A percentile compares a stretch with the other conserved stretches of the same genome.
phyloP scores from a whole-genome alignment of 2,113 vertebrate species.

The Sula dactylatra region DNA sequence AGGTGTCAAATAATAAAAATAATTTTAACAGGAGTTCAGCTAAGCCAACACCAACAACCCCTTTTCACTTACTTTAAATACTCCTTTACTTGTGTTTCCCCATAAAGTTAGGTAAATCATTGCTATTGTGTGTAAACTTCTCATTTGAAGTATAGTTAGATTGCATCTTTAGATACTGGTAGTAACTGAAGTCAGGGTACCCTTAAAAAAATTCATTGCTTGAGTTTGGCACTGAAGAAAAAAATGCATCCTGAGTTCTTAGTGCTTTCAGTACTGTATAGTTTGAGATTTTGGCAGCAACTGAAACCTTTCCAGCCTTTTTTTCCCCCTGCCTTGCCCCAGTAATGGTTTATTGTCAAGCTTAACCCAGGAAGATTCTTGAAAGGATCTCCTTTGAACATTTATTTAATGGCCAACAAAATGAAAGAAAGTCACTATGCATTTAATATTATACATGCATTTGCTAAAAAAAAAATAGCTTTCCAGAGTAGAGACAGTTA shows the following conservation, averaged over 20 bases:
- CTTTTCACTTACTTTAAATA: background rate
- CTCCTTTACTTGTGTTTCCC: background rate
- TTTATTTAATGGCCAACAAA: background rate
- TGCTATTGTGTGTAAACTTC: background rate
- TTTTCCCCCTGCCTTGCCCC: background rate
- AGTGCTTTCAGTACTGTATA: background rate
- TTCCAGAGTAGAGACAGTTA: background rate
- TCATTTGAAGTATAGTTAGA: background rate
- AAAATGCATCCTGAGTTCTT: background rate
- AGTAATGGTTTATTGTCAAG: background rate
- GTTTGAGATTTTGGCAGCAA: background rate
- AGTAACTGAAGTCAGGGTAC: background rate
- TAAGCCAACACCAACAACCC: background rate
- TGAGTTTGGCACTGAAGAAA: background rate
- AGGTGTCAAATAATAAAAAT: background rate
- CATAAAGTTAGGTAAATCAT: background rate
- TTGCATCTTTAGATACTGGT: background rate
- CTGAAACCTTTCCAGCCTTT: background rate
- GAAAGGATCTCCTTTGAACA: background rate
- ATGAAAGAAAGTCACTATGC: background rate
- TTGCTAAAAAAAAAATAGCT: background rate
- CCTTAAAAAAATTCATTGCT: background rate
- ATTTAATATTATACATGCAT: background rate
- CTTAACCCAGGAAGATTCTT: background rate
- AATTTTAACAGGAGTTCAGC: background rate